Evolutionary conservation across 2,113 vertebrate genomes (phyloP), one percentile per base, ranked within the genome.

Genomic region (Poecile atricapillus): DNA sequence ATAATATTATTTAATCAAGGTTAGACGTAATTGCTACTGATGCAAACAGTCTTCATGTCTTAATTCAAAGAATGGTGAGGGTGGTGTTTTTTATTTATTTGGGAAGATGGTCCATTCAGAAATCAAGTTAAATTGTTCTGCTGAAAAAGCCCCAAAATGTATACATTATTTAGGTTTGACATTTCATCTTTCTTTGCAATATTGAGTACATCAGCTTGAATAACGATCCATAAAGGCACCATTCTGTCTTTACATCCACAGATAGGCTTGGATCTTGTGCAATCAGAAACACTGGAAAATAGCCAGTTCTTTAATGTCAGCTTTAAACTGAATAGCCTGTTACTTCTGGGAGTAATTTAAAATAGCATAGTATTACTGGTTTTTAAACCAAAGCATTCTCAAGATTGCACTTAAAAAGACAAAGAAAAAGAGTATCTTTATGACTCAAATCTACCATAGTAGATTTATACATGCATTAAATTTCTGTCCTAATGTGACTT

Each of bases 11-110:
- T 94, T 86, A 65, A 93, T 91, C 62, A 96, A 77, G 13, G 10
- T 93, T 93, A 87, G 64, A 6, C 14, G 60, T 96, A 95, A 95
- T 95, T 95, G 44, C 49, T 93, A 44, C 62, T 89, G 47, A 84
- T 85, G 68, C 25, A 83, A 93, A 88, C 39, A 81, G n/a, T 39
- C 20, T 76, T 77, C 5, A 33, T 62, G 65, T 94, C 43, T 86
- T 94, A 71, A 92, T 67, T 87, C 70, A 64, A 43, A 47, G 70
- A 76, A 82, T 13, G 90, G 31, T 33, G 22, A 3, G 5, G 11
- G 22, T 68, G 13, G 7, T 28, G 6, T 0, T 75, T 78, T 49
- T 53, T 6, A 46, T 76, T 44, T 71, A 44, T 77, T 87, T 43
- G 10, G n/a, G n/a, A 68, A 58, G 28, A 71, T 41, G 27, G 84